Evolutionary conservation across 2,888 invertebrate species (phyloP), one percentile per base, ranked within the genome.

Genomic region (Cryptus viduatorius): DNA sequence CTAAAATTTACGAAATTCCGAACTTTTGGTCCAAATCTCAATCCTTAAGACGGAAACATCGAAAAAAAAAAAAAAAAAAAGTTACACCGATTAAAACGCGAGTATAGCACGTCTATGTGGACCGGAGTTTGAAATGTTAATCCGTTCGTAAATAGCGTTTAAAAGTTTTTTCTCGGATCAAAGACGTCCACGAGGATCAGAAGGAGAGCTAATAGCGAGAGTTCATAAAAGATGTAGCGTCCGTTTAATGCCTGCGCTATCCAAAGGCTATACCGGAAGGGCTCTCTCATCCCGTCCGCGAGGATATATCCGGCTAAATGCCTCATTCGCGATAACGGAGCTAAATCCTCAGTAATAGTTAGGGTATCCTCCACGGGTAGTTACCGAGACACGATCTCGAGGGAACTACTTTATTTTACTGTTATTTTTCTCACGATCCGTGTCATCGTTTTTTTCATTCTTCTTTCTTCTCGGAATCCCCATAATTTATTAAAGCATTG

Each of bases 161-260:
- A 14, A 29, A 29, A 59, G 12, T 59, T 59, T 10, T 14, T 12
- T 14, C 14, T 24, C 10, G 29, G 24, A 59, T 59, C 12, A 29
- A 53, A 59, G 24, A 24, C 29, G 19, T 59, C 12, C 59, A 24
- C 12, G 59, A 59, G 59, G 59, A 59, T 59, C 59, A 29, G 16
- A 14, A 31, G 4, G n/a, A 53, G 37, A 31, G 4, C 7, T 50
- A 53, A 69, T 69, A 31, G 31, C 50, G 48, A 46, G 29, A 50
- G 53, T 31, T 71, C 69, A 50, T 50, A 37, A 69, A 69, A 14
- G 31, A 29, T 53, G n/a, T 53, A 50, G 53, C 53, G 37, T 71
- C 16, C 16, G 31, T 71, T 50, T 71, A 61, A 61, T 61, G 29
- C n/a, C n/a, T 71, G 31, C 4, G n/a, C 24, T 1, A 31, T 10